Conservation (phyloP, 2,888 invertebrate genomes). For the Ophioninae sp. region DNA sequence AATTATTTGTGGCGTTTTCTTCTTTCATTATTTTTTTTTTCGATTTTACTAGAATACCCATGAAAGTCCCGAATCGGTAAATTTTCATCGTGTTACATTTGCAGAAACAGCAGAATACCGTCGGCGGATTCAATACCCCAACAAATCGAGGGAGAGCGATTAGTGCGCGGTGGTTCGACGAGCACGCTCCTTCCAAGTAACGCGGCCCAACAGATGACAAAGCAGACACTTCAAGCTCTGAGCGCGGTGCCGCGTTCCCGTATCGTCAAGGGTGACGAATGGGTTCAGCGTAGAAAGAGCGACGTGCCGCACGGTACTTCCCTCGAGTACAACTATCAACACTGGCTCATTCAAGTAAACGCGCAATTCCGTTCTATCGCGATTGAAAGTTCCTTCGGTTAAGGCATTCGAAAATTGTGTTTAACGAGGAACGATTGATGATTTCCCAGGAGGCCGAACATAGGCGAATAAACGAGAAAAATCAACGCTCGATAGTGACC, state of each 20-base stretch:
- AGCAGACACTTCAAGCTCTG: slow-evolving; percentile 87
- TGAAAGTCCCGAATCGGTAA: not conserved
- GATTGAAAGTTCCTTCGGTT: not conserved
- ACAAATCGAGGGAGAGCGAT: slow-evolving; percentile 78
- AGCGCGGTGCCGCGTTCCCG: slow-evolving; percentile 91
- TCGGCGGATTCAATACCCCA: slow-evolving; percentile 85
- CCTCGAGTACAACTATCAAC: slow-evolving; percentile 88
- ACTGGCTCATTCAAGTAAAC: slow-evolving; percentile 93
- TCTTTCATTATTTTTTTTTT: not conserved
- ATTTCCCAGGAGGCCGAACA: slow-evolving; percentile 92
- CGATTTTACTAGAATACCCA: not conserved
- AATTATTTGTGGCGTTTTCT: not conserved
- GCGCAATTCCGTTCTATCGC: not conserved
- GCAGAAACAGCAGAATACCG: slow-evolving; percentile 84
- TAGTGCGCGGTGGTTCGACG: slow-evolving; percentile 80
- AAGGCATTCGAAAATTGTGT: not conserved
- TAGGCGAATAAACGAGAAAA: slow-evolving; percentile 87
- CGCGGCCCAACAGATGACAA: slow-evolving; percentile 85
- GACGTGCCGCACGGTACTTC: slow-evolving; percentile 75
- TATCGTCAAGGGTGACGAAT: slow-evolving; percentile 87
- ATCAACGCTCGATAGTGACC: slow-evolving; percentile 80
- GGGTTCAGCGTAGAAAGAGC: slow-evolving; percentile 86
- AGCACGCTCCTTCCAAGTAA: slow-evolving; percentile 70
- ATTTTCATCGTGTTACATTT: slow-evolving; percentile 41
- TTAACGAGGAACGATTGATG: not conserved